Conservation (phyloP, 2,113 vertebrate species). For the Phalacrocorax carbo region DNA sequence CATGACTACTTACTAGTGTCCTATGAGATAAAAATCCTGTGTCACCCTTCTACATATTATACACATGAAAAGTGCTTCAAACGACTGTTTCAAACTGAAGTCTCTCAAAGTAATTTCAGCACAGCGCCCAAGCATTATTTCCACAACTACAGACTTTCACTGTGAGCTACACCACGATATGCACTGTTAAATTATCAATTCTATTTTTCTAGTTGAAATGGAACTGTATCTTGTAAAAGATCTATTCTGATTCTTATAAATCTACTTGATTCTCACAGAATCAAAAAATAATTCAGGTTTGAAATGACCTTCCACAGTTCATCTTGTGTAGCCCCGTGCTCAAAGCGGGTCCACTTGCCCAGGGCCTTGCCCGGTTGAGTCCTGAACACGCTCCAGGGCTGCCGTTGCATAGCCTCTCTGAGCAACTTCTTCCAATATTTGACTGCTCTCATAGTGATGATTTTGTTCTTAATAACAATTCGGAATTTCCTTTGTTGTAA, state of each 20-base stretch:
- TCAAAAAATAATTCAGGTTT: not conserved
- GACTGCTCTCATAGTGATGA: not conserved
- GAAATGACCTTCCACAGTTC: not conserved
- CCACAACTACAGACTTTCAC: not conserved
- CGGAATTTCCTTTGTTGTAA: not conserved
- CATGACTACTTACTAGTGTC: too few relatives aligned
- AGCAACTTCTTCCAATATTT: not conserved
- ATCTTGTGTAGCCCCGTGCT: too few relatives aligned
- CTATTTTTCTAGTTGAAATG: not conserved
- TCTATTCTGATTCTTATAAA: not conserved
- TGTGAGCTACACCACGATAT: not conserved
- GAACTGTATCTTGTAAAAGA: not conserved
- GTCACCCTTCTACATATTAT: not conserved
- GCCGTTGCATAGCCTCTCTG: not conserved
- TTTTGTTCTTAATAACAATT: not conserved
- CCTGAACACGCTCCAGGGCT: not conserved
- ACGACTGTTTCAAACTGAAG: not conserved
- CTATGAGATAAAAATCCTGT: not conserved
- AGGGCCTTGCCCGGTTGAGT: not conserved
- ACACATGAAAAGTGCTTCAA: not conserved
- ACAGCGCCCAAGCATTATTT: not conserved
- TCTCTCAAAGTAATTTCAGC: not conserved
- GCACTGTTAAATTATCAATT: not conserved
- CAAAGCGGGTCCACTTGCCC: not conserved
- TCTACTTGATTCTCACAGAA: not conserved